A percentile compares a stretch with the other conserved stretches of the same genome.
These are phyloP conservation scores for Drosophila prostipennis DNA, from an alignment of 2,888 invertebrate genomes.

Conservation along the genomic window DNA sequence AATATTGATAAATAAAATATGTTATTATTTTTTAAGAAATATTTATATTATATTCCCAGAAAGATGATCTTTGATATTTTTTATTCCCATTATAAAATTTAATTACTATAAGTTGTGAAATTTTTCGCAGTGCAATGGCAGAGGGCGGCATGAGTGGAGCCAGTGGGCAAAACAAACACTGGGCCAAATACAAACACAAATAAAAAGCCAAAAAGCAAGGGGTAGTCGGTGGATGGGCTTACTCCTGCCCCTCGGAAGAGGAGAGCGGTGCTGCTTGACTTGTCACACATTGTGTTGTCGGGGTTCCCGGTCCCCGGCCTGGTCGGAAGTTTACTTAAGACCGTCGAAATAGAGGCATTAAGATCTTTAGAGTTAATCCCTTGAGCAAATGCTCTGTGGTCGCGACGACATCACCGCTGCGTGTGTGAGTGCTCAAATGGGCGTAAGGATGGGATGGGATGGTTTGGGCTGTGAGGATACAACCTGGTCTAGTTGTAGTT, in stretches of 20 bases:
- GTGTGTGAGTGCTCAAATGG: conserved; percentile 31
- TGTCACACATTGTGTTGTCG: conserved; percentile 59
- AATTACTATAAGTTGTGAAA: too few relatives aligned
- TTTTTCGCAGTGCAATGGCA: conserved; percentile 11
- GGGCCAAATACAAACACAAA: conserved; percentile 70
- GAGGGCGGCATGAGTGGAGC: conserved; percentile 56
- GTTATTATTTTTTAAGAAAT: too few relatives aligned
- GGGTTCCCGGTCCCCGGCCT: conserved; percentile 18
- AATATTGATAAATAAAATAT: too few relatives aligned
- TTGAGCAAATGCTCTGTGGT: conserved; percentile 80
- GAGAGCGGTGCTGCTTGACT: conserved; percentile 66
- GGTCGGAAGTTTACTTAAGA: conserved; percentile 79
- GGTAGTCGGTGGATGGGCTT: conserved; percentile 3
- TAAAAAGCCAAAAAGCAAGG: conserved; percentile 70
- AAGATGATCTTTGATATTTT: too few relatives aligned
- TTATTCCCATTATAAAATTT: too few relatives aligned
- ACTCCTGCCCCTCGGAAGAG: not conserved
- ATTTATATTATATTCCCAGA: too few relatives aligned
- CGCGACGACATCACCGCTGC: conserved; percentile 59
- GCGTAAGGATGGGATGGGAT: conserved; percentile 4
- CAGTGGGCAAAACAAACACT: conserved; percentile 75
- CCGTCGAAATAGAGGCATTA: conserved; percentile 81
- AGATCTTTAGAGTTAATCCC: conserved; percentile 82
- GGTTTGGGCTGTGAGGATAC: not conserved
- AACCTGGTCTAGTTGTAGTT: conserved; percentile 67